Conservation (phyloP, 2,888 invertebrate species). For the Ischnura elegans region DNA sequence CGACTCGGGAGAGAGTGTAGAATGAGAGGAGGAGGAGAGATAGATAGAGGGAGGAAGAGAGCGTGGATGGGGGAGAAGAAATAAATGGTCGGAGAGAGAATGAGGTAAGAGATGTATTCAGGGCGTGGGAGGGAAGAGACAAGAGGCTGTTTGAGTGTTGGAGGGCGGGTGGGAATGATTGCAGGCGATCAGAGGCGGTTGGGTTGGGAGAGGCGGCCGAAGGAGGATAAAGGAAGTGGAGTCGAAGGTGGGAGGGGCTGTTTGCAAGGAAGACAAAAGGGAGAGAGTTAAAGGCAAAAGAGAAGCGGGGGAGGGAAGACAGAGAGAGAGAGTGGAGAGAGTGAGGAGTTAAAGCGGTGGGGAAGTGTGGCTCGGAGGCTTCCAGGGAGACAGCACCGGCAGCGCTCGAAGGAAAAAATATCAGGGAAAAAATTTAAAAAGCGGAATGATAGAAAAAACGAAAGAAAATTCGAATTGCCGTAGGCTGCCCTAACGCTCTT, state of each 20-base stretch:
- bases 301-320: not conserved
- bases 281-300: not conserved
- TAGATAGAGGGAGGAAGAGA: not conserved
- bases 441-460: not conserved
- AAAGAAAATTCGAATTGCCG: not conserved
- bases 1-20: not conserved
- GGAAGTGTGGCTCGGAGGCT: not conserved
- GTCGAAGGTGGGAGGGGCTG: not conserved
- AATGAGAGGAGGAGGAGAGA: not conserved
- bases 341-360: not conserved
- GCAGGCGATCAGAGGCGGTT: not conserved
- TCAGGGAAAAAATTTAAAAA: too few relatives aligned
- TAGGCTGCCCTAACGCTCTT: not conserved
- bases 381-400: not conserved
- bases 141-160: not conserved
- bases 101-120: not conserved
- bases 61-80: not conserved
- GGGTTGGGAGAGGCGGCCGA: not conserved
- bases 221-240: not conserved
- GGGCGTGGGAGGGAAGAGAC: not conserved
- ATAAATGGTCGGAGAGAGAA: not conserved
- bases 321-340: not conserved
- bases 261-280: not conserved
- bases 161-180: slow-evolving; percentile 4
- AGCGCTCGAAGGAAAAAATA: not conserved